Evolutionary conservation across 2,888 invertebrate species (phyloP).

Genomic region (Melanchra persicariae): DNA sequence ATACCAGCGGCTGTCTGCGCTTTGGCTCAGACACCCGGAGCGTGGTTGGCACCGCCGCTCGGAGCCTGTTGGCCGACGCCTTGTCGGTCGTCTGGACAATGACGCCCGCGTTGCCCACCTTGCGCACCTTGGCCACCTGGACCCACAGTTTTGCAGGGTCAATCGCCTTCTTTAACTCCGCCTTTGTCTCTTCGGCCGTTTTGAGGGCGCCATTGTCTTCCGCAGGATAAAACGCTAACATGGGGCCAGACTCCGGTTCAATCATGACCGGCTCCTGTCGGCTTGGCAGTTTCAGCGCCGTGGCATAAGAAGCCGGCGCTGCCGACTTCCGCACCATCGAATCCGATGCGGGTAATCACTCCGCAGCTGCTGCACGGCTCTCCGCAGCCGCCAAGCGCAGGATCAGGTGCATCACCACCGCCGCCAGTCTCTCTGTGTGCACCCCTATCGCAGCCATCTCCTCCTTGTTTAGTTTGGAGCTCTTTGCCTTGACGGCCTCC

Average conservation of each 20-base stretch:
- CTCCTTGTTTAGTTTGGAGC: fast-evolving
- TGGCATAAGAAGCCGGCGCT: fast-evolving
- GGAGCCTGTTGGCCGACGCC: background rate
- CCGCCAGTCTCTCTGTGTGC: too few species aligned
- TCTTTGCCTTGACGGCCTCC: background rate
- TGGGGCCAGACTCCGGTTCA: fast-evolving
- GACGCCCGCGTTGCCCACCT: background rate
- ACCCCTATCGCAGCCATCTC: too few species aligned
- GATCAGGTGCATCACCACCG: too few species aligned
- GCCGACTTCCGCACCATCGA: too few species aligned
- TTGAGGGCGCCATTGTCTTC: fast-evolving
- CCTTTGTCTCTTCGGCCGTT: slow-evolving; percentile 31
- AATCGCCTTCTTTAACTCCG: background rate
- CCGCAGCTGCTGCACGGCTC: too few species aligned
- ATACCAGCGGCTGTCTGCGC: fast-evolving
- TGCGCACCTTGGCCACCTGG: background rate
- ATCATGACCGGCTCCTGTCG: fast-evolving
- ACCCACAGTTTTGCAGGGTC: background rate
- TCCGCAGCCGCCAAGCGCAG: too few species aligned
- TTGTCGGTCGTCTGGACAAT: slow-evolving; percentile 40
- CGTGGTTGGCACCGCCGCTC: background rate
- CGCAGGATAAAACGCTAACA: background rate
- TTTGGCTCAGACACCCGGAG: background rate
- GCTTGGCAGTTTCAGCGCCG: background rate
- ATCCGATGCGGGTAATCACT: too few species aligned